These are phyloP conservation scores for Drosophila albomicans DNA, from an alignment of 1,140 invertebrate genomes.

Conservation along the genomic window DNA sequence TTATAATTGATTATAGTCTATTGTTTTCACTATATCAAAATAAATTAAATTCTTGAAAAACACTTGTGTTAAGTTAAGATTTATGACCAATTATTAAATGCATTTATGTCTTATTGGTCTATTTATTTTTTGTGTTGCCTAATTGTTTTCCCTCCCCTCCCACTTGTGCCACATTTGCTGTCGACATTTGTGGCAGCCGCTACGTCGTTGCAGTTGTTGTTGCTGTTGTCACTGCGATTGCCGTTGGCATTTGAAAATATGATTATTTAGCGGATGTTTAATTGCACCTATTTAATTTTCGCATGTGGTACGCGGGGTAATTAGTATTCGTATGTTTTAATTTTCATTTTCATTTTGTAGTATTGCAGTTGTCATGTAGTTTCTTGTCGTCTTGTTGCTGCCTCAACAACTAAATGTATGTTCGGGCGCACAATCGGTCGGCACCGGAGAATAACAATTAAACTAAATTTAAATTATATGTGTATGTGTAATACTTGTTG, in stretches of 20 bases:
- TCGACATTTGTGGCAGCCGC: constrained; percentile 6
- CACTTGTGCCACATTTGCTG: background rate
- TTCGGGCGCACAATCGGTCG: constrained; percentile 14
- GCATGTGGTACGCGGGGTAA: constrained; percentile 56
- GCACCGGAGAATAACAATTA: constrained; percentile 82
- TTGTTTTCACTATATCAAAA: too few relatives aligned
- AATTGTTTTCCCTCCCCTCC: background rate
- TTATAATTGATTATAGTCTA: too few relatives aligned
- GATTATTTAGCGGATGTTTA: constrained; percentile 84
- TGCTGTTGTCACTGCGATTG: background rate
- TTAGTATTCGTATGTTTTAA: constrained; percentile 61
- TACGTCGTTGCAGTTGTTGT: background rate
- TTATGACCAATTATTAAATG: constrained; percentile 1
- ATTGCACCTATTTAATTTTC: constrained; percentile 84
- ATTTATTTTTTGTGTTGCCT: constrained; percentile 5
- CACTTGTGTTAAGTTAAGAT: background rate
- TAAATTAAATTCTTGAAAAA: too few relatives aligned
- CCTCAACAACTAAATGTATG: constrained; percentile 19
- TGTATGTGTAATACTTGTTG: constrained; percentile 70
- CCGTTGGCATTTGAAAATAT: constrained; percentile 70
- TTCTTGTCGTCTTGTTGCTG: constrained; percentile 52
- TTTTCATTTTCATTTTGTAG: constrained; percentile 61
- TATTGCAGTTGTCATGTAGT: constrained; percentile 75
- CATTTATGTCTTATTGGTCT: constrained; percentile 7
- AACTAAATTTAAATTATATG: constrained; percentile 84